These are phyloP conservation scores for Epizoanthus illoricatus DNA, from an alignment of 92 coral and sea anemone species.

Conservation along the genomic window DNA sequence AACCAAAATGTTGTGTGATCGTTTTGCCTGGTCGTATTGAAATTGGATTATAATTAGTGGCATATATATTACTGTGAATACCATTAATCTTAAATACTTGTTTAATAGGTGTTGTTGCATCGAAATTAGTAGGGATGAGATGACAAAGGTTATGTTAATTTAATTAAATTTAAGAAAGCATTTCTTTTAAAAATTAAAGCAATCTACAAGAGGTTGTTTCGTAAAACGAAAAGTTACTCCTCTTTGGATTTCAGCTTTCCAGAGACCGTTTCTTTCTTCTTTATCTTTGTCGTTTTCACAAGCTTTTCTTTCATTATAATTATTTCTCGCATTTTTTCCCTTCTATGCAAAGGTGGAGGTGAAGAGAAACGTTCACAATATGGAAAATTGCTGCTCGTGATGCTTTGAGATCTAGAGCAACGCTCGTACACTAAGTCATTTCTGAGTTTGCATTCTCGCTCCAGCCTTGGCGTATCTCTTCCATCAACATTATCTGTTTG, in stretches of 20 bases:
- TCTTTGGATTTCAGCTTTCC: not conserved
- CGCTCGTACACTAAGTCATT: not conserved
- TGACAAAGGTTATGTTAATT: too few relatives aligned
- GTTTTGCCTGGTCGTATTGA: too few relatives aligned
- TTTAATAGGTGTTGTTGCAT: too few relatives aligned
- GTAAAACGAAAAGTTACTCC: not conserved
- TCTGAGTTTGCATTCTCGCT: not conserved
- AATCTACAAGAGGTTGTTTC: too few relatives aligned
- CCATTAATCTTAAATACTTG: too few relatives aligned
- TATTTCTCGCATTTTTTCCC: not conserved
- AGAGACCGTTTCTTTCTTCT: not conserved
- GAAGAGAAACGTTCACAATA: constrained; percentile 3
- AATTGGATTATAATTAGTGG: too few relatives aligned
- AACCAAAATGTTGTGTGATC: too few relatives aligned
- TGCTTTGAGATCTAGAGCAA: not conserved
- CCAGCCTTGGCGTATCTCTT: not conserved
- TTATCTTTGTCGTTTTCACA: not conserved
- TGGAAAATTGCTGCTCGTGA: not conserved
- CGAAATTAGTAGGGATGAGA: too few relatives aligned
- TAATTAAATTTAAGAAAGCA: too few relatives aligned
- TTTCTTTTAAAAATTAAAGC: too few relatives aligned
- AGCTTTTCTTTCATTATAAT: not conserved
- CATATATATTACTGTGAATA: too few relatives aligned
- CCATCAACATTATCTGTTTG: too few relatives aligned
- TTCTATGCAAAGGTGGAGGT: not conserved